Conservation (phyloP, 2,113 vertebrate species). For the Phalacrocorax carbo region DNA sequence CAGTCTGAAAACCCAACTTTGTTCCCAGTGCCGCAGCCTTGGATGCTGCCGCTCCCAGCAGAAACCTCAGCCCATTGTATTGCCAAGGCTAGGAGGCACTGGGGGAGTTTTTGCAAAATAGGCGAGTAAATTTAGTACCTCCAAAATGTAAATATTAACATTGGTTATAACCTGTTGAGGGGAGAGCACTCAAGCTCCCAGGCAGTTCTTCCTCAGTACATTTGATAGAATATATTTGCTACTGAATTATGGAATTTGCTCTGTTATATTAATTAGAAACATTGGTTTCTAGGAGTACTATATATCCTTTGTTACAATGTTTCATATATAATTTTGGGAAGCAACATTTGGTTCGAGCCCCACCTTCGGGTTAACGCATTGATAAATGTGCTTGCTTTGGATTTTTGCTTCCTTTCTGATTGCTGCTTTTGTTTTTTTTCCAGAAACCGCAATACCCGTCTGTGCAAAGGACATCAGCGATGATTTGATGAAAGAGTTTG, state of each 20-base stretch:
- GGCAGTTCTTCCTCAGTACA: background rate
- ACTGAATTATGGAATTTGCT: background rate
- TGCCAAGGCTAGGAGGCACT: background rate
- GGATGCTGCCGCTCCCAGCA: background rate
- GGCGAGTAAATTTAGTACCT: background rate
- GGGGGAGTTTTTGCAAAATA: background rate
- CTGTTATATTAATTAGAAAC: background rate
- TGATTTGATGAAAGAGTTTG: constrained; percentile 90
- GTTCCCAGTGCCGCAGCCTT: background rate
- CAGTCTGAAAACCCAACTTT: background rate
- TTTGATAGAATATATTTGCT: background rate
- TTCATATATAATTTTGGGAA: background rate
- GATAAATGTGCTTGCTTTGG: background rate
- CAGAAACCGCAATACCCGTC: constrained; percentile 79
- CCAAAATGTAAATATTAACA: rapidly evolving
- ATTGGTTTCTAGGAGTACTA: background rate
- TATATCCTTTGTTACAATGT: background rate
- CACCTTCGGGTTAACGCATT: background rate
- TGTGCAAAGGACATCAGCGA: constrained; percentile 85
- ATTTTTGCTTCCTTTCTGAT: background rate
- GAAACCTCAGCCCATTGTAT: background rate
- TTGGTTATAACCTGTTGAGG: rapidly evolving
- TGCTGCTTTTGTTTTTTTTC: background rate
- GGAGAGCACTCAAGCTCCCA: background rate
- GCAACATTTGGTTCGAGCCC: background rate